Evolutionary conservation across 2,797 vertebrate species (phyloP).

Genomic region (Tinamus major): DNA sequence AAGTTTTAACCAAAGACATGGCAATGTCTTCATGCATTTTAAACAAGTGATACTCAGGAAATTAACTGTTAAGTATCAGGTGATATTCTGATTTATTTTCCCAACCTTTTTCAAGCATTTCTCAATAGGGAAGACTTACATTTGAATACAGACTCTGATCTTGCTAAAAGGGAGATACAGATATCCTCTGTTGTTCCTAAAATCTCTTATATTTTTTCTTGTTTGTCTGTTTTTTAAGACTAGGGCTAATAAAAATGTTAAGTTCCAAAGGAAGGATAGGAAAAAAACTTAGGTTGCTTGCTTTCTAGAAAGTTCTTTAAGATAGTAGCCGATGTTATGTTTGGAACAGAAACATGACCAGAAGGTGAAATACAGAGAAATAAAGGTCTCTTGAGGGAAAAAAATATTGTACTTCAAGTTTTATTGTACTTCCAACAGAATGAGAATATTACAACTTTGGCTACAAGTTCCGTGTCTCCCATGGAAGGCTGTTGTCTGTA

Average conservation of each 20-base stretch:
- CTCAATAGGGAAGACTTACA: background rate
- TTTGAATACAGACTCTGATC: background rate
- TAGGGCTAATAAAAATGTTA: background rate
- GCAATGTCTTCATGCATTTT: background rate
- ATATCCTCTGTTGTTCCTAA: background rate
- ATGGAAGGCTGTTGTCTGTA: slow-evolving; percentile 12
- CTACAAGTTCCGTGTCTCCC: background rate
- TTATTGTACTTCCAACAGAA: slow-evolving; percentile 2
- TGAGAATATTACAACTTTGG: background rate
- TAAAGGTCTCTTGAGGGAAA: background rate
- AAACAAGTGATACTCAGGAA: background rate
- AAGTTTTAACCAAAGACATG: background rate
- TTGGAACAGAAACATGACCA: background rate
- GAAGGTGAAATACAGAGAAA: background rate
- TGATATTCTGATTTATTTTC: too few relatives aligned
- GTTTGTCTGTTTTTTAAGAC: background rate
- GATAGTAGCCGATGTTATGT: background rate
- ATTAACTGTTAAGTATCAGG: background rate
- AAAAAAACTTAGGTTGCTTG: background rate
- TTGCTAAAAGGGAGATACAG: background rate
- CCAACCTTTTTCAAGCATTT: background rate
- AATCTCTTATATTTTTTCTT: background rate
- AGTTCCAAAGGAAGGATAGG: background rate
- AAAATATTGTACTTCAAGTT: background rate
- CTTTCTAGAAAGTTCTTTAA: background rate